These are phyloP conservation scores for Spatula versicolor DNA, from an alignment of 2,797 vertebrate species.

Conservation along the genomic window DNA sequence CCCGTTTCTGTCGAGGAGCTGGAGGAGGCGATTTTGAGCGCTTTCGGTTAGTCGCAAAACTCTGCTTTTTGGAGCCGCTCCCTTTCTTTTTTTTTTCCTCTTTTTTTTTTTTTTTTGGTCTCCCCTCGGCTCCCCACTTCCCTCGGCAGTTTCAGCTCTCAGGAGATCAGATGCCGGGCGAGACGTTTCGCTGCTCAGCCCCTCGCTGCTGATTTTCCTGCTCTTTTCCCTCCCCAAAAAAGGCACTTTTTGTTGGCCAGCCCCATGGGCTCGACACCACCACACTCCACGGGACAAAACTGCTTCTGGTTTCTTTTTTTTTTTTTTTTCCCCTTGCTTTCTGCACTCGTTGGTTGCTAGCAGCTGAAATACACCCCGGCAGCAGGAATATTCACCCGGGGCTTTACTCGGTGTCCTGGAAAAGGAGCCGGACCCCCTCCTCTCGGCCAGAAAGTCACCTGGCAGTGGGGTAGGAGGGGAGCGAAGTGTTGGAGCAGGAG, in stretches of 20 bases:
- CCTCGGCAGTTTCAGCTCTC: background rate
- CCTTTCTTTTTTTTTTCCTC: too few species aligned
- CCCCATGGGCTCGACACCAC: background rate
- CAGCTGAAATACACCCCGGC: fast-evolving
- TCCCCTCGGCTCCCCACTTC: background rate
- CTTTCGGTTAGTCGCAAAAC: too few species aligned
- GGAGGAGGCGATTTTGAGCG: too few species aligned
- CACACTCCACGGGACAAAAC: background rate
- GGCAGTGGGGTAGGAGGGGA: background rate
- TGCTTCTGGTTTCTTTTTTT: background rate
- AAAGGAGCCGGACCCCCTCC: background rate
- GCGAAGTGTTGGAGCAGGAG: background rate
- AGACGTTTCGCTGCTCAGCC: background rate
- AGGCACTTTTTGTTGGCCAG: background rate
- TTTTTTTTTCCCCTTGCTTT: background rate
- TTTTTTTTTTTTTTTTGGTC: too few species aligned
- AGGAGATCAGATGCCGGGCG: background rate
- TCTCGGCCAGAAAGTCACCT: background rate
- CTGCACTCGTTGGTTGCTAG: background rate
- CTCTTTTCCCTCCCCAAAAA: background rate
- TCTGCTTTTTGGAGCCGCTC: too few species aligned
- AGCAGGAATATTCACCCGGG: background rate
- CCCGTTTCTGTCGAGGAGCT: too few species aligned
- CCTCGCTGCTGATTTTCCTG: background rate
- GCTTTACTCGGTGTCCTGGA: background rate